Evolutionary conservation across 2,113 vertebrate species (phyloP).

Genomic region (Misgurnus anguillicaudatus): DNA sequence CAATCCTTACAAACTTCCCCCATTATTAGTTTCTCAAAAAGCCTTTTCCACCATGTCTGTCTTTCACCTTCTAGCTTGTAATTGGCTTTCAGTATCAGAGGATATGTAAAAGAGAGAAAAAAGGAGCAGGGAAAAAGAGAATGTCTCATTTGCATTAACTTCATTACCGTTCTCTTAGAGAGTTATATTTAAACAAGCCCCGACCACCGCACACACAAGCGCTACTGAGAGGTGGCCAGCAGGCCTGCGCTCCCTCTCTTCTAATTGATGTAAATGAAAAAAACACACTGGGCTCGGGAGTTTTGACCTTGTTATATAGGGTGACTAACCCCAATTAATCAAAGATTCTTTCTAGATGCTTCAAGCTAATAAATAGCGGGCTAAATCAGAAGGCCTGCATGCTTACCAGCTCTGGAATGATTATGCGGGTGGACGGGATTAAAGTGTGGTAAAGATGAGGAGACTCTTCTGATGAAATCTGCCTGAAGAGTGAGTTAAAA

Average conservation of each 20-base stretch:
- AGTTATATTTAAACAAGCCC: conserved; percentile 77
- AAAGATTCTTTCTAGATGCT: conserved; percentile 84
- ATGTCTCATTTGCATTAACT: conserved; percentile 78
- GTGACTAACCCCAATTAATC: conserved; percentile 93
- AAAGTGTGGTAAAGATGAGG: conserved; percentile 62
- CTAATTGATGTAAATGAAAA: conserved; percentile 91
- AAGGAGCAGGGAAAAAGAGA: conserved; percentile 54
- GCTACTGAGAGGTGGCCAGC: conserved; percentile 72
- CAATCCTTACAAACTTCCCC: background rate
- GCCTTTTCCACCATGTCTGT: conserved; percentile 34
- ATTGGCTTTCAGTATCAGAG: conserved; percentile 59
- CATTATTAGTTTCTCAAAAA: conserved; percentile 26
- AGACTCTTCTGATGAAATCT: conserved; percentile 58
- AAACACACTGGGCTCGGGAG: conserved; percentile 66
- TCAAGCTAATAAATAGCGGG: conserved; percentile 82
- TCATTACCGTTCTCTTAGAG: conserved; percentile 73
- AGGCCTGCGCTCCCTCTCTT: conserved; percentile 71
- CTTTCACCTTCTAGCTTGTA: conserved; percentile 48
- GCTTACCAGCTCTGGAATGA: conserved; percentile 67
- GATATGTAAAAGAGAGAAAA: conserved; percentile 42
- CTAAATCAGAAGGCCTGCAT: conserved; percentile 69
- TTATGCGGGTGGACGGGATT: conserved; percentile 64
- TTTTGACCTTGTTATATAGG: conserved; percentile 86
- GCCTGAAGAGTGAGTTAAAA: conserved; percentile 61
- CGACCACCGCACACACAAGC: conserved; percentile 65